Percentiles rank a stretch among this genome's conserved stretches.
Conservation (phyloP, 2,113 vertebrate species). For the Lamprotornis superbus region DNA sequence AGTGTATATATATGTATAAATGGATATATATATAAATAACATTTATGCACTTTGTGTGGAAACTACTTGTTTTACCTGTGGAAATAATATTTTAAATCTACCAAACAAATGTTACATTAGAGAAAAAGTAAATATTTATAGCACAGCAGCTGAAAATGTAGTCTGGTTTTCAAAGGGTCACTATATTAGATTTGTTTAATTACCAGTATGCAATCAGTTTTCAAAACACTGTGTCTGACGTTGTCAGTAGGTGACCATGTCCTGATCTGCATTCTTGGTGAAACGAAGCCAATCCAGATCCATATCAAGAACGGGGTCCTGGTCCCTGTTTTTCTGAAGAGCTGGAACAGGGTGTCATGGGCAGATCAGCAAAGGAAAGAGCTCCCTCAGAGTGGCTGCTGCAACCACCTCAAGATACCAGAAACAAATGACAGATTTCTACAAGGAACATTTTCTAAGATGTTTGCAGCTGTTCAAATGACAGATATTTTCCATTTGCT, state of each 20-base stretch:
- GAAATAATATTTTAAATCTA: neutral
- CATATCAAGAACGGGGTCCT: rapidly evolving
- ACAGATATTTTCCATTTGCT: neutral
- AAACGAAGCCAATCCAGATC: neutral
- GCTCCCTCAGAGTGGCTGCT: neutral
- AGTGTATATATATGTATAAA: neutral
- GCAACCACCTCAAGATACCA: neutral
- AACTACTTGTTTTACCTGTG: neutral
- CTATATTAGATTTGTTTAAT: neutral
- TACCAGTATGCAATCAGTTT: neutral
- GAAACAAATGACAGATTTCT: neutral
- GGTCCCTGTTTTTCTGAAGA: neutral
- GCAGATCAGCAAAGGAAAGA: neutral
- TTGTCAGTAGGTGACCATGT: neutral
- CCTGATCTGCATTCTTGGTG: neutral
- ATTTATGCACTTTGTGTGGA: neutral
- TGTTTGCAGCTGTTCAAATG: neutral
- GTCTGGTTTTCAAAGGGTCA: neutral
- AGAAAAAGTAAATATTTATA: neutral
- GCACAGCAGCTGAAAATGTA: neutral
- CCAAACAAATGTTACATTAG: neutral
- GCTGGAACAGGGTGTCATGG: rapidly evolving
- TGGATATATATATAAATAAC: neutral
- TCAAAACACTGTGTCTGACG: neutral
- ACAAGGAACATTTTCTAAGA: neutral